Base-by-base conservation (phyloP, 2,888 invertebrate species). In the Agrochola circellaris region DNA sequence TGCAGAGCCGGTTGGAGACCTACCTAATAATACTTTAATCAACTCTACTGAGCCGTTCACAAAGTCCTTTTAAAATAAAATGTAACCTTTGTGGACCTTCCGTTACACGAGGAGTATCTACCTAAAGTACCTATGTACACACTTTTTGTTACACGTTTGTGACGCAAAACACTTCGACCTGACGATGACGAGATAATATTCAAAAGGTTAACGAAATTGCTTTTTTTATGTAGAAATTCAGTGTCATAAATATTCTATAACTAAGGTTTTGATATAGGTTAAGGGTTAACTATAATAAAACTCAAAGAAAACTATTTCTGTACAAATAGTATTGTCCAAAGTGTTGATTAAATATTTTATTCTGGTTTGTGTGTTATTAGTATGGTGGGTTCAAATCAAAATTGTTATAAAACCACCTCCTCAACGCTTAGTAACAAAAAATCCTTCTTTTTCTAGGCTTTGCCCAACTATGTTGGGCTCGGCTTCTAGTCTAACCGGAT, bases 41-140 rank as follows among this genome's bases (percentile, higher is more conserved):
- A 83, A 79, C 20, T 83, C 45, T 30, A 69, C 64, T 65, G 56
- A 65, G 30, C 54, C 79, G 20, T 54, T 20, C 15, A n/a, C 54
- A 69, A 83, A 83, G 45, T 38, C 56, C 66, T 66, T 66, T 82
- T 75, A 30, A 65, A 80, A 69, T 45, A 65, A 64, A 83, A 78
- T 58, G 45, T 54, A 30, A 64, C 64, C 64, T 69, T 83, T 77
- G 45, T 60, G 45, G 51, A 45, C 48, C n/a, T 60, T 64, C 26
- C n/a, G n/a, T 54, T 68, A 45, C 30, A 76, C 51, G 65, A 38
- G 26, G 15, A 45, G 74, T 17, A 54, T 26, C 64, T 65, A 68
- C 15, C 13, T 64, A 51, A 62, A 68, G 20, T 20, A 42, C 34
- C 67, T 77, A 69, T 78, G 54, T 65, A 80, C 83, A 83, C 68